A percentile compares a stretch with the other conserved stretches of the same genome.
These are phyloP conservation scores for Zaprionus ornatus DNA, from an alignment of 1,140 invertebrate species.

Conservation along the genomic window DNA sequence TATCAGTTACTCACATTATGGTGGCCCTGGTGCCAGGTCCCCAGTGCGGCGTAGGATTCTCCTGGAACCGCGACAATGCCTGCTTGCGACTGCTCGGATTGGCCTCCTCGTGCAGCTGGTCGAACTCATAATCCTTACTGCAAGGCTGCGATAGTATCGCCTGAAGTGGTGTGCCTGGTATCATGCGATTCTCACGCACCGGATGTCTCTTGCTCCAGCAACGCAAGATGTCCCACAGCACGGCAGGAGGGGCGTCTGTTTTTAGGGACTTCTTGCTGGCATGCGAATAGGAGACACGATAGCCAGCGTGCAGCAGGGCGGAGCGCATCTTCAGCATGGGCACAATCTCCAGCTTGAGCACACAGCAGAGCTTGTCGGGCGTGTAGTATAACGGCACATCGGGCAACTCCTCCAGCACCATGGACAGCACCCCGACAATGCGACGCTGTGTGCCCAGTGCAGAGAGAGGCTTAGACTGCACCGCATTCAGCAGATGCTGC, in stretches of 20 bases:
- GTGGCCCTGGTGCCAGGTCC: slow-evolving; percentile 92
- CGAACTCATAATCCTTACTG: slow-evolving; percentile 86
- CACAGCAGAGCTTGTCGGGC: slow-evolving; percentile 87
- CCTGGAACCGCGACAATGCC: slow-evolving; percentile 92
- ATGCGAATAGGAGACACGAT: slow-evolving; percentile 96
- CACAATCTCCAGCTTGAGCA: slow-evolving; percentile 88
- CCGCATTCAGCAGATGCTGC: slow-evolving; percentile 83
- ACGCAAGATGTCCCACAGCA: slow-evolving; percentile 97
- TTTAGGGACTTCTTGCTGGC: slow-evolving; percentile 94
- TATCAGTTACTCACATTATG: slow-evolving; percentile 86
- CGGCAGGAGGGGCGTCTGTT: slow-evolving; percentile 93
- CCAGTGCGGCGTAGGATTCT: slow-evolving; percentile 94
- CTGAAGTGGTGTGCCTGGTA: slow-evolving; percentile 85
- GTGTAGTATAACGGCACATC: slow-evolving; percentile 95
- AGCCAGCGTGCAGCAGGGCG: slow-evolving; percentile 96
- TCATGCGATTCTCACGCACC: slow-evolving; percentile 85
- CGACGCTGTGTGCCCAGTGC: slow-evolving; percentile 89
- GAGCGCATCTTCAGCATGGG: slow-evolving; percentile 91
- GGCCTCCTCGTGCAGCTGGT: slow-evolving; percentile 88
- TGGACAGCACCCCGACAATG: slow-evolving; percentile 89
- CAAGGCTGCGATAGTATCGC: slow-evolving; percentile 86
- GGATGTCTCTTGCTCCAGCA: slow-evolving; percentile 91
- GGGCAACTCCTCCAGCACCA: slow-evolving; percentile 91
- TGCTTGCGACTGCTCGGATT: slow-evolving; percentile 92
- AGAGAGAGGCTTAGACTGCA: slow-evolving; percentile 79